phyloP scores from a whole-genome alignment of 2,113 vertebrate species.

The Prunella fulvescens region DNA sequence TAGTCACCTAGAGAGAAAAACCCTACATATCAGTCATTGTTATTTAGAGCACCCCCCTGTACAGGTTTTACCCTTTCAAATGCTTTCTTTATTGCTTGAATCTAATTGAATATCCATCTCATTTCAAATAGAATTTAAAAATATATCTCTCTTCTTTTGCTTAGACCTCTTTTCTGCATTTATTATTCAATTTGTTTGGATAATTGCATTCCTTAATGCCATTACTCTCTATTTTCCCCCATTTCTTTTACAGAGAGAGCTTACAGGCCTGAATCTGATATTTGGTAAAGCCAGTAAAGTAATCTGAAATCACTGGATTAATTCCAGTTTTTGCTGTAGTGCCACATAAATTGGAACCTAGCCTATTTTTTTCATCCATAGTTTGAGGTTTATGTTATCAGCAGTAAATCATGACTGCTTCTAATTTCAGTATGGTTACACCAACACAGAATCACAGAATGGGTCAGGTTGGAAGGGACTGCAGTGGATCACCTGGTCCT shows the following conservation, averaged over 20 bases:
- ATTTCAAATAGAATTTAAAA: conserved; percentile 43
- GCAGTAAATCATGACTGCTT: not conserved
- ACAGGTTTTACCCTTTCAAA: conserved; percentile 19
- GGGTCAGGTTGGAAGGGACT: not conserved
- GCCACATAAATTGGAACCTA: not conserved
- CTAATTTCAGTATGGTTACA: not conserved
- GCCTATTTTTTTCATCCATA: not conserved
- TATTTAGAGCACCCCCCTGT: not conserved
- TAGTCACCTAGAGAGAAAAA: not conserved
- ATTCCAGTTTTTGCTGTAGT: conserved; percentile 7
- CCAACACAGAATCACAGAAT: not conserved
- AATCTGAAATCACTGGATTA: conserved; percentile 29
- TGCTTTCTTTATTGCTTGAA: conserved; percentile 17
- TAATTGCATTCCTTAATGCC: conserved; percentile 55
- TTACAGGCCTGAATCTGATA: conserved; percentile 25
- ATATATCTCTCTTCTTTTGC: conserved; percentile 11
- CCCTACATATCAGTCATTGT: not conserved
- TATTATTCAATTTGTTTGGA: conserved; percentile 27
- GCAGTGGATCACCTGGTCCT: not conserved
- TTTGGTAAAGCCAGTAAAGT: conserved; percentile 15
- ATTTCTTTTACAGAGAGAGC: conserved; percentile 21
- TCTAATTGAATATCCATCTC: conserved; percentile 57
- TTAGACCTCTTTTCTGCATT: conserved; percentile 32
- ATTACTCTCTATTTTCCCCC: conserved; percentile 27
- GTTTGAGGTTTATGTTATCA: not conserved